Conservation (phyloP, 64 coral and sea anemone genomes). For the Porites lutea region DNA sequence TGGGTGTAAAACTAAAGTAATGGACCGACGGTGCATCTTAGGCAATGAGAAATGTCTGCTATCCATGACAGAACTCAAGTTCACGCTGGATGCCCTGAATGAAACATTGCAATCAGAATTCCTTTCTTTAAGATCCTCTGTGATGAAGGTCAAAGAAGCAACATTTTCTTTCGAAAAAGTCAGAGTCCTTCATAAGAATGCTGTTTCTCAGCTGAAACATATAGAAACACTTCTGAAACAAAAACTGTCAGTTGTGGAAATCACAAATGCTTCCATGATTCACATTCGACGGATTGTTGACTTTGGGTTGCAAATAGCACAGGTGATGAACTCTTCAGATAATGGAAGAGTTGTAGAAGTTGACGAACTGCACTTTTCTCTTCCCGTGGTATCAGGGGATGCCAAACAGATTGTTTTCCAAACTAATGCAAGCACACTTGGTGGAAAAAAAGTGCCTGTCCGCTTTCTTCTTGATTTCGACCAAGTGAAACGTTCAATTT, state of each 20-base stretch:
- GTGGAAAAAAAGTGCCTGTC: not conserved
- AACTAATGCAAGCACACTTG: not conserved
- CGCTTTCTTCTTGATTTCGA: constrained; percentile 16
- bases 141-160: not conserved
- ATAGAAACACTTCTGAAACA: not conserved
- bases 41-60: constrained; percentile 1
- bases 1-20: constrained; percentile 1
- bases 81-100: constrained; percentile 20
- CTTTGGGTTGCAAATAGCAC: constrained; percentile 6
- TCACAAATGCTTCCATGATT: constrained; percentile 23
- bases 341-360: not conserved
- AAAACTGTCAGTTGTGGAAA: constrained; percentile 11
- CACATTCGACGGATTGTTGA: constrained; percentile 4
- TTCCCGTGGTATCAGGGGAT: not conserved
- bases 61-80: constrained; percentile 8
- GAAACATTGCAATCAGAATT: constrained; percentile 25
- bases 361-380: not conserved
- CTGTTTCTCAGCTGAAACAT: not conserved
- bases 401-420: not conserved
- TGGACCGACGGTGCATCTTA: not conserved
- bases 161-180: constrained; percentile 20
- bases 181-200: not conserved
- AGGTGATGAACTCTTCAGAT: not conserved
- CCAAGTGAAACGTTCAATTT: constrained; percentile 8
- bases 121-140: not conserved